Evolutionary conservation across 1,140 invertebrate genomes (phyloP), one percentile per base, ranked within the genome.

Genomic region (Dreissena rostriformis): DNA sequence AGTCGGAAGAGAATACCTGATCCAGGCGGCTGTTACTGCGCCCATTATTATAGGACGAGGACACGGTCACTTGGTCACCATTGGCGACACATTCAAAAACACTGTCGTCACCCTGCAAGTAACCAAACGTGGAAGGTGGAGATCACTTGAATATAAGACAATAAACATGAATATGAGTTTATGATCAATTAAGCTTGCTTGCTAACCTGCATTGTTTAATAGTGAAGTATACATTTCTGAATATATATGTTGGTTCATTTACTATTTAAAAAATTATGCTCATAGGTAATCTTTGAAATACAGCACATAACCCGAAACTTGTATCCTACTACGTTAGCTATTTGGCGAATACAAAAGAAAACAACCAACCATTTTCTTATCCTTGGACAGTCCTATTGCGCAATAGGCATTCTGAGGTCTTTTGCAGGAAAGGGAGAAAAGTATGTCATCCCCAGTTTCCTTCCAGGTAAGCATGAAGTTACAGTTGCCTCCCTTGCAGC

Each of bases 31-130:
- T 66, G 88, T 96, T 97, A 95, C 95, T 68, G 29, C 74, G 26
- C 0, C 81, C 85, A 12, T 77, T 65, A 72, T 90, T 90, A 51
- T 79, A 90, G 10, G 89, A 90, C 52, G 85, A 29, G 55, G 75
- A 70, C 2, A 87, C 70, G 73, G 93, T 94, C 0, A 97, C 94
- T 85, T 93, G 92, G 14, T 83, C 83, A 55, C 95, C 95, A 80
- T 94, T 94, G 10, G 88, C 91, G 76, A 96, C 94, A 91, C 97
- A 98, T 90, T 97, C 97, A 87, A 97, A 96, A 0, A 97, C 96
- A 86, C 95, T 96, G 92, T 98, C 97, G 39, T 96, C 96, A 66
- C 97, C 97, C 96, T 96, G 86, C 10, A 90, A 90, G 57, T 61
- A n/a, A n/a, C 57, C 57, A 61, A 2, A 61, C 4, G 22, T 61